phyloP scores from a whole-genome alignment of 1,140 invertebrate genomes.

The Drosophila auraria region DNA sequence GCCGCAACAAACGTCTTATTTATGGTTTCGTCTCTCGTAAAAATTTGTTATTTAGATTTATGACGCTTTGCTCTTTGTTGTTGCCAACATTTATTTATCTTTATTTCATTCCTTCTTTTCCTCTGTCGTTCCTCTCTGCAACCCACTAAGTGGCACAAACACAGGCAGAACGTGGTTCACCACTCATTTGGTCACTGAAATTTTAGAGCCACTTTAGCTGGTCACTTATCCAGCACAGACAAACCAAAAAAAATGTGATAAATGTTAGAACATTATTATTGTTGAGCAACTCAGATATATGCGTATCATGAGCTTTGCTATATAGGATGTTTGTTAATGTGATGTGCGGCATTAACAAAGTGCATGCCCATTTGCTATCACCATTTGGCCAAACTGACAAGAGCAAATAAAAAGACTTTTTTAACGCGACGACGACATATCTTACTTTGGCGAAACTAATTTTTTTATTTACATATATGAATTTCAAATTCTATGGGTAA shows the following conservation, averaged over 20 bases:
- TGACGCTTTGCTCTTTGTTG: conserved; percentile 81
- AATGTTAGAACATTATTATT: conserved; percentile 78
- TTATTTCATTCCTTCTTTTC: conserved; percentile 45
- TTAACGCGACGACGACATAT: not conserved
- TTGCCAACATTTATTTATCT: conserved; percentile 82
- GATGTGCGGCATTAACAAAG: conserved; percentile 57
- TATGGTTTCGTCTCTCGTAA: conserved; percentile 82
- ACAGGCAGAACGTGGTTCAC: conserved; percentile 9
- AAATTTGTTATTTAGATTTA: conserved; percentile 84
- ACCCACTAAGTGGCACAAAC: conserved; percentile 28
- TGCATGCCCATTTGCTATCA: conserved; percentile 48
- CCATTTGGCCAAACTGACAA: conserved; percentile 17
- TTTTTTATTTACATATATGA: not conserved
- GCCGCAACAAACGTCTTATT: conserved; percentile 76
- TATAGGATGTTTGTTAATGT: conserved; percentile 48
- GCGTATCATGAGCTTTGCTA: conserved; percentile 16
- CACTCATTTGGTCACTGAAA: conserved; percentile 71
- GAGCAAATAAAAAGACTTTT: not conserved
- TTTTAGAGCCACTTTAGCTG: conserved; percentile 81
- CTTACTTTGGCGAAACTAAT: not conserved
- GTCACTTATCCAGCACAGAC: conserved; percentile 25
- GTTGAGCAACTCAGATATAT: conserved; percentile 36
- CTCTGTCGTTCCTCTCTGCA: conserved; percentile 27
- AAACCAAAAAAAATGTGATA: conserved; percentile 45
- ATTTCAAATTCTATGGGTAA: not conserved